These are phyloP conservation scores for Muscicapa comitata DNA, from an alignment of 2,797 vertebrate species.

Conservation along the genomic window DNA sequence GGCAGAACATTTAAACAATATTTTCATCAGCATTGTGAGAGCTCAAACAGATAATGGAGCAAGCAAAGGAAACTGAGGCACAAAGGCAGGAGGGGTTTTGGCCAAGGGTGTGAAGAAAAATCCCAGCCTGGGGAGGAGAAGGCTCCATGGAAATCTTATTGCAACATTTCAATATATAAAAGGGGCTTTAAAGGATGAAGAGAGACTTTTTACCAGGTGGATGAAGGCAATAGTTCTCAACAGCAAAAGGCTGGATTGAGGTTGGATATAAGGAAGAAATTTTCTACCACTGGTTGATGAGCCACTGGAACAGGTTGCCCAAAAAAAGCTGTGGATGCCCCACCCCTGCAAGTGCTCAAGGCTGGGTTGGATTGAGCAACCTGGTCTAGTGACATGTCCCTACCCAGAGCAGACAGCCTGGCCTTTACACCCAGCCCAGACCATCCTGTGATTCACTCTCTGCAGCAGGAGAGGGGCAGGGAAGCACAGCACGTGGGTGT, in stretches of 20 bases:
- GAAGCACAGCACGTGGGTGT: not conserved
- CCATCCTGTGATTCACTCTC: not conserved
- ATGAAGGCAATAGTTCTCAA: not conserved
- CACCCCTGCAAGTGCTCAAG: fast-evolving
- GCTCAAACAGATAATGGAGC: not conserved
- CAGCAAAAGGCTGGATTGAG: not conserved
- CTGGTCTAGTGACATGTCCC: fast-evolving
- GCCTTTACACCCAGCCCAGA: not conserved
- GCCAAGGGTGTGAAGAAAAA: not conserved
- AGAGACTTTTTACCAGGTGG: not conserved
- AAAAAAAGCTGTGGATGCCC: not conserved
- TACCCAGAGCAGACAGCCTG: fast-evolving
- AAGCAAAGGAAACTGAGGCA: not conserved
- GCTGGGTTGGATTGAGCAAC: not conserved
- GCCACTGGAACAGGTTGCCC: not conserved
- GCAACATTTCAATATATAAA: not conserved
- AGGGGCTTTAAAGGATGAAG: not conserved
- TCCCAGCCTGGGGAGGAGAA: not conserved
- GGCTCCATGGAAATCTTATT: not conserved
- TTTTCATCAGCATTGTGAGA: not conserved
- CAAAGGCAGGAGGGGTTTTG: fast-evolving
- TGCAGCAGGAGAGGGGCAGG: not conserved
- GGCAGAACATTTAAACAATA: not conserved
- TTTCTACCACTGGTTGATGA: not conserved
- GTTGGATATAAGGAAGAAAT: not conserved